phyloP scores from a whole-genome alignment of 2,888 invertebrate genomes.

The Diarsia dahlii region DNA sequence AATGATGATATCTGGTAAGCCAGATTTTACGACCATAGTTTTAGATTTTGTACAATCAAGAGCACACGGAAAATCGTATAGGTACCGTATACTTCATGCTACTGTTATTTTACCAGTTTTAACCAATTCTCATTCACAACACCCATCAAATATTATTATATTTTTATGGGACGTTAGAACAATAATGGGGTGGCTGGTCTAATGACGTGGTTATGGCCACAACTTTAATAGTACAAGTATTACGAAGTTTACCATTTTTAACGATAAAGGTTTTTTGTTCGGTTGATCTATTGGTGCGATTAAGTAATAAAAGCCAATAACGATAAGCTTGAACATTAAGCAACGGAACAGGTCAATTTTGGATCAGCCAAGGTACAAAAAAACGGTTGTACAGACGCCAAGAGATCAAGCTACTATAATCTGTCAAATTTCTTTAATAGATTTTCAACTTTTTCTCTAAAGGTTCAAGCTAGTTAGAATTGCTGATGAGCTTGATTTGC shows the following conservation, averaged over 20 bases:
- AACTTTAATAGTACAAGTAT: conserved; percentile 59
- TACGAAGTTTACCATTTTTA: conserved; percentile 65
- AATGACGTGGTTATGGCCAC: conserved; percentile 59
- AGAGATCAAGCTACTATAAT: too few relatives aligned
- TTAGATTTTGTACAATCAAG: not conserved
- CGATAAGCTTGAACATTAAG: conserved; percentile 76
- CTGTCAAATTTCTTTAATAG: too few relatives aligned
- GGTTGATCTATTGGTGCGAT: conserved; percentile 80
- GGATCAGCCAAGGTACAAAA: conserved; percentile 42
- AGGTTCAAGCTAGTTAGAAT: too few relatives aligned
- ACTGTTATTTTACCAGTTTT: conserved; percentile 45
- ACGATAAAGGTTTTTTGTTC: conserved; percentile 71
- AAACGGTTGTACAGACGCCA: too few relatives aligned
- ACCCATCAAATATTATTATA: conserved; percentile 57
- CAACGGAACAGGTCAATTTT: conserved; percentile 84
- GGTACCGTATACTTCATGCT: conserved; percentile 48
- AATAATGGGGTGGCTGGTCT: conserved; percentile 55
- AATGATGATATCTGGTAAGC: not conserved
- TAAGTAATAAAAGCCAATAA: conserved; percentile 86
- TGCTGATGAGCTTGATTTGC: too few relatives aligned
- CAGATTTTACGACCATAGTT: conserved; percentile 9
- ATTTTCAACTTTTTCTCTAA: too few relatives aligned
- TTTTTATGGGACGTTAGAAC: conserved; percentile 55
- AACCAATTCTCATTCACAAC: conserved; percentile 28
- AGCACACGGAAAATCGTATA: conserved; percentile 31